Evolutionary conservation across 2,797 vertebrate species (phyloP), one percentile per base, ranked within the genome.

Genomic region (Crenuchus spilurus): DNA sequence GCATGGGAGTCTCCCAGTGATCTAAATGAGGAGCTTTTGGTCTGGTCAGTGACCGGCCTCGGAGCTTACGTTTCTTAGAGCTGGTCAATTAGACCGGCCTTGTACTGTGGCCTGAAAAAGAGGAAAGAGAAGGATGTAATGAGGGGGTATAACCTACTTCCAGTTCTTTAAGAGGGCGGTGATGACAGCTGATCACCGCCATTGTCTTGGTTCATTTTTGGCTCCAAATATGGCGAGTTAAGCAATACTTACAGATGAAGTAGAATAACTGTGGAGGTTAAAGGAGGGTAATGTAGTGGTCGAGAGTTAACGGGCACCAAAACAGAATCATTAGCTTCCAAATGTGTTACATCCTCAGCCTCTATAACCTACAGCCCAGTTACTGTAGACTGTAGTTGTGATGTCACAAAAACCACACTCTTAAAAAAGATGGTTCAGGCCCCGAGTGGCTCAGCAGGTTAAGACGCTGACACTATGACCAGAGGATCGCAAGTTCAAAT

Each of bases 91-190:
- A 63, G 63, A 20, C 71, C 18, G 52, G 35, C 48, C 48, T 31
- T 28, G 42, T 70, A 35, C 26, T 37, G 11, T 14, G 46, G 31
- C 64, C 52, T 61, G 20, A 71, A 58, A 77, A 61, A 54, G 44
- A 39, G 65, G 10, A 44, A 51, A 54, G 24, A 74, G 46, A 58
- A 49, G 37, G 55, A 64, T 18, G 75, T 75, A 71, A 73, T 62
- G 54, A 72, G 66, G 14, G 52, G 71, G 71, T 35, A 13, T 75
- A 80, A 77, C 58, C 57, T 63, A 77, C 60, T 77, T 77, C 49
- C 57, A 35, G 20, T 30, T 2, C 48, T 72, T 26, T 46, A 16
- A 30, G 42, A 54, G 41, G 44, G 72, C 42, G 76, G 51, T 14
- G 6, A n/a, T 65, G 70, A 74, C 58, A 65, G 52, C 44, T 67